These are phyloP conservation scores for Todiramphus chloris DNA, from an alignment of 2,113 vertebrate species.

Conservation along the genomic window DNA sequence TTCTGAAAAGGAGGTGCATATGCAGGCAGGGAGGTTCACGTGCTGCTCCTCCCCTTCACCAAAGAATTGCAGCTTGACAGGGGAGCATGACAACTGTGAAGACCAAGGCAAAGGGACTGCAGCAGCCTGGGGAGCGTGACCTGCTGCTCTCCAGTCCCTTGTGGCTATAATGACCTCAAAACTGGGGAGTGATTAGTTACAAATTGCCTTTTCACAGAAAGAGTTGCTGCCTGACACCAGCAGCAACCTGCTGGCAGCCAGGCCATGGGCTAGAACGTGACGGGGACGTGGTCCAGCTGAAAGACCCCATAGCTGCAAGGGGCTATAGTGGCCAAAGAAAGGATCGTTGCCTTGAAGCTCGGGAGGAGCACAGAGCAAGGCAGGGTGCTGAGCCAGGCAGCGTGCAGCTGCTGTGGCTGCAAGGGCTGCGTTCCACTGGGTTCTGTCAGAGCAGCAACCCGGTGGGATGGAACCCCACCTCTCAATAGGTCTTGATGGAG, in stretches of 20 bases:
- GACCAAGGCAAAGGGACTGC: not conserved
- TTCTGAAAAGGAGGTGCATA: accelerated
- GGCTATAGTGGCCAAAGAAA: accelerated
- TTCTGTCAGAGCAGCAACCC: not conserved
- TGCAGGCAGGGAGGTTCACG: accelerated
- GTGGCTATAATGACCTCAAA: not conserved
- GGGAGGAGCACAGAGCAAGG: accelerated
- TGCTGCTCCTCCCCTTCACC: not conserved
- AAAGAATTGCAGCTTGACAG: accelerated
- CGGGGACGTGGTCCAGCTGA: accelerated
- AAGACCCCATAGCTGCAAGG: accelerated
- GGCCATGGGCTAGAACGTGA: accelerated
- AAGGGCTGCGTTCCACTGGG: not conserved
- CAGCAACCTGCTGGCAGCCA: not conserved
- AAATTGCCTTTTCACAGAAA: not conserved
- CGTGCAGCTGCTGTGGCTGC: accelerated
- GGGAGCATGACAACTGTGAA: accelerated
- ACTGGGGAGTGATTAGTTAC: not conserved
- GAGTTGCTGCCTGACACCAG: not conserved
- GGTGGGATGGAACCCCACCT: accelerated
- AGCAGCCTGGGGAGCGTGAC: not conserved
- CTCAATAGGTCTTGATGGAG: accelerated
- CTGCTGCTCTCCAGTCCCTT: accelerated
- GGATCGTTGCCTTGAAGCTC: accelerated
- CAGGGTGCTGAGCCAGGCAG: not conserved